These are phyloP conservation scores for Eupithecia abbreviata DNA, from an alignment of 2,888 invertebrate species.

Conservation along the genomic window DNA sequence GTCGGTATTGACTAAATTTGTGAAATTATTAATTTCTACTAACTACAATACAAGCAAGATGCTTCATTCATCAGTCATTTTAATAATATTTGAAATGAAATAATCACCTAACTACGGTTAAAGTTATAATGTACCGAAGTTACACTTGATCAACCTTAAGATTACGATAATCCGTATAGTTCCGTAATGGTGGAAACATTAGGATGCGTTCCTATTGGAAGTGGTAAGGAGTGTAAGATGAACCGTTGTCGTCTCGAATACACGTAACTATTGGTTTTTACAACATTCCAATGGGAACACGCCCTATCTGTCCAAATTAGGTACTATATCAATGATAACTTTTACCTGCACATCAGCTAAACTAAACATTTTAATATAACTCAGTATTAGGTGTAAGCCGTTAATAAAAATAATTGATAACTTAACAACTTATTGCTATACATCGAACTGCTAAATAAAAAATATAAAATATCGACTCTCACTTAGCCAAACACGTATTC, in stretches of 20 bases:
- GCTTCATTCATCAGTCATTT: conserved; percentile 65
- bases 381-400: conserved; percentile 21
- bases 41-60: conserved; percentile 33
- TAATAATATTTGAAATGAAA: conserved; percentile 48
- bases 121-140: conserved; percentile 44
- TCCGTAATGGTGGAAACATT: not conserved
- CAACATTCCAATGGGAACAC: not conserved
- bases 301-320: not conserved
- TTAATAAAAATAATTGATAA: conserved; percentile 14
- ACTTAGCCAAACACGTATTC: conserved; percentile 25
- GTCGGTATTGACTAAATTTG: not conserved
- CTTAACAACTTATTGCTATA: conserved; percentile 26
- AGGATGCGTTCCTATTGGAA: not conserved
- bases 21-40: conserved; percentile 10
- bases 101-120: conserved; percentile 41
- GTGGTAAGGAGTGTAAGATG: not conserved
- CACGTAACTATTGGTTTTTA: not conserved
- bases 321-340: not conserved
- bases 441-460: conserved; percentile 21
- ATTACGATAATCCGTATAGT: not conserved
- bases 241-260: not conserved
- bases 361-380: conserved; percentile 9
- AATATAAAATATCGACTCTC: conserved; percentile 28
- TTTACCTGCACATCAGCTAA: conserved; percentile 10
- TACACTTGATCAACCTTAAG: conserved; percentile 16